Conservation (phyloP, 92 coral and sea anemone genomes). For the Porites evermanni region DNA sequence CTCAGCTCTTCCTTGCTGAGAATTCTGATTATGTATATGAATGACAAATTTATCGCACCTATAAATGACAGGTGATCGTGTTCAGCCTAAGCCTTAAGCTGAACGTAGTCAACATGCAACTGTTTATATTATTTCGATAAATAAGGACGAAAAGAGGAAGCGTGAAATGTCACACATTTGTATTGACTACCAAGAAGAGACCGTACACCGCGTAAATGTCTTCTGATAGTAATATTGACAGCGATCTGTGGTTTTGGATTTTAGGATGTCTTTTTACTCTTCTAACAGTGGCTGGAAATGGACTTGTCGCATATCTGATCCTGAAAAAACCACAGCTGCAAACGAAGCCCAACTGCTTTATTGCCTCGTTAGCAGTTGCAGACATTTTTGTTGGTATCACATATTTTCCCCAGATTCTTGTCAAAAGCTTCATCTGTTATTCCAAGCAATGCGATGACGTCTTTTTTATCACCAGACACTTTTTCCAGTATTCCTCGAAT, state of each 20-base stretch:
- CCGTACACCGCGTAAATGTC: no score
- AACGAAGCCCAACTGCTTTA: slow-evolving; percentile 12
- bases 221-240: neutral
- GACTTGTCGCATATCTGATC: slow-evolving; percentile 9
- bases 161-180: neutral
- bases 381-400: neutral
- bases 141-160: neutral
- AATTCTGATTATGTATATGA: neutral
- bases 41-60: neutral
- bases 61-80: no score
- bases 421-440: neutral
- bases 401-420: neutral
- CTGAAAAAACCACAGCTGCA: slow-evolving; percentile 2
- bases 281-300: slow-evolving; percentile 18
- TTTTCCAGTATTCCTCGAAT: neutral
- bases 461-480: neutral
- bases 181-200: no score
- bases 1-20: neutral
- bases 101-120: neutral
- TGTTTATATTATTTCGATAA: neutral
- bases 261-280: neutral
- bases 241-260: slow-evolving; percentile 5
- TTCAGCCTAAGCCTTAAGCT: neutral
- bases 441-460: neutral
- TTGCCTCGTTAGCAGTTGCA: slow-evolving; percentile 19